Conservation (phyloP, 2,113 vertebrate genomes). For the Ciconia boyciana region DNA sequence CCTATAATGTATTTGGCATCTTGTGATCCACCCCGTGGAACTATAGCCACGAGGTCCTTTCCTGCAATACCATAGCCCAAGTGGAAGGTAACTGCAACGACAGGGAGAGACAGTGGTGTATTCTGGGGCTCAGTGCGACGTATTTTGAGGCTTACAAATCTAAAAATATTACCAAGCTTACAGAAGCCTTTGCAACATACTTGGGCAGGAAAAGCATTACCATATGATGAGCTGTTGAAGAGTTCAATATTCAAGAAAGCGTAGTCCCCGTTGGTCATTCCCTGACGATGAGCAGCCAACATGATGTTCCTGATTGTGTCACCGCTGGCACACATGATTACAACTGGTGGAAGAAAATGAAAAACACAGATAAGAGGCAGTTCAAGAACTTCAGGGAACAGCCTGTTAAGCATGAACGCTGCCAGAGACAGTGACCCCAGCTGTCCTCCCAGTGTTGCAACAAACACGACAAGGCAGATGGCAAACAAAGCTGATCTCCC, state of each 20-base stretch:
- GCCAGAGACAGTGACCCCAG: conserved; percentile 35
- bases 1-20: background rate
- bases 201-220: conserved; percentile 69
- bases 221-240: conserved; percentile 94
- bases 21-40: background rate
- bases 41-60: background rate
- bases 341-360: conserved; percentile 77
- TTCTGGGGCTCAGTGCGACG: background rate
- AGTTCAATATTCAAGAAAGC: conserved; percentile 98
- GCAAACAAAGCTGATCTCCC: background rate
- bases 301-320: conserved; percentile 90
- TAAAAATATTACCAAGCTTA: conserved; percentile 36
- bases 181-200: background rate
- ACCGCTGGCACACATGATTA: conserved; percentile 92
- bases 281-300: conserved; percentile 86
- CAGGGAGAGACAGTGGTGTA: background rate
- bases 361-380: conserved; percentile 46
- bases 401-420: background rate
- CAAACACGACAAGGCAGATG: background rate
- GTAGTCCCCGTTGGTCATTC: conserved; percentile 86
- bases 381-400: conserved; percentile 32
- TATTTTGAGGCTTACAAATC: background rate
- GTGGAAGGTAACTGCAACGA: background rate
- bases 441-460: conserved; percentile 1
- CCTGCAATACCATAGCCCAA: background rate